These are phyloP conservation scores for Rhadinocentrus ornatus DNA, from an alignment of 2,797 vertebrate species.

Conservation along the genomic window DNA sequence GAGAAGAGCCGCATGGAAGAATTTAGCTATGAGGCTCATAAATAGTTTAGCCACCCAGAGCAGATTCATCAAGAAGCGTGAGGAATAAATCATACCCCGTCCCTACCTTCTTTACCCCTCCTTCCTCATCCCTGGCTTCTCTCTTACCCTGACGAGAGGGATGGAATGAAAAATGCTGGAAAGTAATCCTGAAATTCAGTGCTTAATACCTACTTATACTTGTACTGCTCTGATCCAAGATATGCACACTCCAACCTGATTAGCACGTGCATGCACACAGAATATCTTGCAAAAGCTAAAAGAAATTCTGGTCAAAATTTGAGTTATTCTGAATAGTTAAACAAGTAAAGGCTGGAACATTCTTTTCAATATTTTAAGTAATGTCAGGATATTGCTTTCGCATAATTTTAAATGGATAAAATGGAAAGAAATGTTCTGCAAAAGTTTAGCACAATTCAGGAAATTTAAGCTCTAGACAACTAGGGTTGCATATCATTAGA, in stretches of 20 bases:
- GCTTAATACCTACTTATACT: constrained; percentile 46
- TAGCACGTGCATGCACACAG: not conserved
- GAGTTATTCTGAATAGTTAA: not conserved
- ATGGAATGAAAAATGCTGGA: constrained; percentile 45
- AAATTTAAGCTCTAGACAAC: not conserved
- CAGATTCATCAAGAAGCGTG: constrained; percentile 81
- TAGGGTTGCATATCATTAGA: not conserved
- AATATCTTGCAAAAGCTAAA: not conserved
- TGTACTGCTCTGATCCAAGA: constrained; percentile 36
- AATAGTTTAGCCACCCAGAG: constrained; percentile 83
- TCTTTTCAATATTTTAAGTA: not conserved
- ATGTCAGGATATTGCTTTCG: not conserved
- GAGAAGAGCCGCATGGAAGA: constrained; percentile 77
- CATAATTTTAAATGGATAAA: not conserved
- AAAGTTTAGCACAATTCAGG: not conserved
- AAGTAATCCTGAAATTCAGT: constrained; percentile 60
- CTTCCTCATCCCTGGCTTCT: constrained; percentile 37
- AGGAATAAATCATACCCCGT: constrained; percentile 78
- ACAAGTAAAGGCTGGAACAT: not conserved
- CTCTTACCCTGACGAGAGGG: constrained; percentile 55
- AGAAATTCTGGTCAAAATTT: not conserved
- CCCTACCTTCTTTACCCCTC: constrained; percentile 50
- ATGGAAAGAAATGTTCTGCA: not conserved
- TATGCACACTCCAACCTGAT: constrained; percentile 5
- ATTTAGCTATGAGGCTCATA: constrained; percentile 81